Percentiles rank a stretch among this genome's conserved stretches.
phyloP scores from a whole-genome alignment of 2,797 vertebrate species.

The Tiaroga cobitis region DNA sequence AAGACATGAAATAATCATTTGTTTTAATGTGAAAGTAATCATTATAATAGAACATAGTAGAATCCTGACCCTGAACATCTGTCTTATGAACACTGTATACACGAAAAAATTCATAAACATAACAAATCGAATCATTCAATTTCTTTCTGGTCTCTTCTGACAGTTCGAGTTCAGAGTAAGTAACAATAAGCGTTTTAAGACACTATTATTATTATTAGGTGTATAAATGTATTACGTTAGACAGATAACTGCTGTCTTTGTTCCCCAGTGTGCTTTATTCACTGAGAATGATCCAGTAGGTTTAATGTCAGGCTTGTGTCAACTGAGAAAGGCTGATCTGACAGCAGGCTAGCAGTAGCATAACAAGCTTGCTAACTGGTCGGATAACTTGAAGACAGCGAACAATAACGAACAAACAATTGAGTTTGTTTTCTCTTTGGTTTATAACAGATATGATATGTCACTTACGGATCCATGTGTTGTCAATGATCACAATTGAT shows the following conservation, averaged over 20 bases:
- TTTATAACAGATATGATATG: background rate
- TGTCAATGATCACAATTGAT: conserved; percentile 17
- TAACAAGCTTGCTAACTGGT: conserved; percentile 7
- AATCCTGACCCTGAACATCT: background rate
- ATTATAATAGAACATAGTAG: background rate
- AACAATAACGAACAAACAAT: background rate
- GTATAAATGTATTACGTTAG: background rate
- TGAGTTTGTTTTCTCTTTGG: background rate
- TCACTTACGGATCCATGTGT: conserved; percentile 56
- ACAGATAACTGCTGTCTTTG: background rate
- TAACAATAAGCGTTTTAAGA: background rate
- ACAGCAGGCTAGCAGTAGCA: conserved; percentile 35
- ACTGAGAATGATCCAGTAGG: background rate
- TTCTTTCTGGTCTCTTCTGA: background rate
- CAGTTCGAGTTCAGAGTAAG: background rate
- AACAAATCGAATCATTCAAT: background rate
- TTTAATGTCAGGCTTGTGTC: conserved; percentile 5
- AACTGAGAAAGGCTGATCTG: background rate
- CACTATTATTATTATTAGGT: background rate
- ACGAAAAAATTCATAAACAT: background rate
- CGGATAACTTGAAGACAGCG: background rate
- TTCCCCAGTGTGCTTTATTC: background rate
- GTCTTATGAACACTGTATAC: background rate
- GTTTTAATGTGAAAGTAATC: background rate
- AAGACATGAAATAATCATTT: background rate